phyloP scores from a whole-genome alignment of 1,140 invertebrate genomes.

The Conus betulinus region DNA sequence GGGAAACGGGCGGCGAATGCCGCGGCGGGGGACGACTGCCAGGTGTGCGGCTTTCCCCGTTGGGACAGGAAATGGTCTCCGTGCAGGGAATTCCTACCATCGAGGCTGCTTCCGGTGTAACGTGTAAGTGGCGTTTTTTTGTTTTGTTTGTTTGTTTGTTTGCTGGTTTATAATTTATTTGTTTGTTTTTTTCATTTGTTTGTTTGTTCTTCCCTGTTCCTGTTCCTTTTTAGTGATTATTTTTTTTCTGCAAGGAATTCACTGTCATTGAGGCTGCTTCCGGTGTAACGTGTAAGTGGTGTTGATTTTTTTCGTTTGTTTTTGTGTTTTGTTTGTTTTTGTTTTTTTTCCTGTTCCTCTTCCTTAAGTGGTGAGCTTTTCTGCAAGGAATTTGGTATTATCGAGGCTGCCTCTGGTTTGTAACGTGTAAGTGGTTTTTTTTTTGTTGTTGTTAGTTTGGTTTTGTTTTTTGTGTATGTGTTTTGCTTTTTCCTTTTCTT shows the following conservation, averaged over 20 bases:
- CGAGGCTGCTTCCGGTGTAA: constrained; percentile 53
- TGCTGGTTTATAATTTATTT: no score
- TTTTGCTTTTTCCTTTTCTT: not conserved
- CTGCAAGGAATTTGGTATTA: no score
- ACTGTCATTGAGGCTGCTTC: no score
- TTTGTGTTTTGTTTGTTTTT: not conserved
- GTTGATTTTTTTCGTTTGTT: not conserved
- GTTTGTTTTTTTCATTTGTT: no score
- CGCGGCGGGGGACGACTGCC: constrained; percentile 44
- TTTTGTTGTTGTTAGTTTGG: not conserved
- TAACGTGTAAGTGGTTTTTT: not conserved
- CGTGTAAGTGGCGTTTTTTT: constrained; percentile 44
- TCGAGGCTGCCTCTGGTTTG: no score
- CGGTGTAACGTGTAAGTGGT: constrained; percentile 13
- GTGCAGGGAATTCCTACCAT: constrained; percentile 47
- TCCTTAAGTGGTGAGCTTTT: no score
- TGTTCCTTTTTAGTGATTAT: not conserved
- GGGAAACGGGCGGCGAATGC: constrained; percentile 33
- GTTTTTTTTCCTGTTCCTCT: no score
- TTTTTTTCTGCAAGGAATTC: no score
- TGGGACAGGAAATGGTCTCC: constrained; percentile 50
- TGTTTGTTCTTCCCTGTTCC: not conserved
- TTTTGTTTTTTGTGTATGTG: not conserved
- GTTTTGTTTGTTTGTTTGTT: not conserved
- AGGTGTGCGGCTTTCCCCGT: constrained; percentile 49